Base-by-base conservation (phyloP, 2,888 invertebrate species). In the Cephalotes varians region DNA sequence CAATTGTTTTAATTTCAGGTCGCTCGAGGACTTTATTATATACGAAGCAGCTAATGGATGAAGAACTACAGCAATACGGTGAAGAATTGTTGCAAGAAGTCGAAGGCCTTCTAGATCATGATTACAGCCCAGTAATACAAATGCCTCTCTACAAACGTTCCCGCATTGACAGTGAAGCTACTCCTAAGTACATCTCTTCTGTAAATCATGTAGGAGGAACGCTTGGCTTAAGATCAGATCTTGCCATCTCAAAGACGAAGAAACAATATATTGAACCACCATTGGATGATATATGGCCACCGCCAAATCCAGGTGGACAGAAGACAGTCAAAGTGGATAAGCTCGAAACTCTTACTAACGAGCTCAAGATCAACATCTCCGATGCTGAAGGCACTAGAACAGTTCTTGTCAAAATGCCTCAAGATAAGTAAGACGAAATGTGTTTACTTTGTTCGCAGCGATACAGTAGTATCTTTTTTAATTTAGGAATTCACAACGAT, bases 241-340 rank as follows among this genome's bases (percentile, higher is more conserved):
- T 56, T 1, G 34, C 79, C 1, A 86, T 87, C 3, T 76, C 82
- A 15, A 91, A 89, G 15, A 31, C 87, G 25, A 82, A 71, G n/a
- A 84, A 89, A 71, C 91, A 95, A 0, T 96, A 96, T 94, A 95
- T 95, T 58, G 96, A 96, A 92, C 95, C 96, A 5, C 96, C 96
- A 4, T 95, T 96, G 76, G 96, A 96, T 88, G 96, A 96, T 86
- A 95, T 95, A 90, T 96, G 96, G 96, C 96, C 96, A 0, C 96
- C 96, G 0, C 95, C 95, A 71, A 94, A 93, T 84, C 93, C 93
- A 0, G 92, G 88, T 12, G 89, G 90, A 31, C 87, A 87, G 21
- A 82, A 83, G 9, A 83, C 83, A 7, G 76, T 72, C 31, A 86
- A 84, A 37, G 90, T 91, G 47, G 93, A 93, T 81, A 93, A 93